Base-by-base conservation (phyloP, 2,797 vertebrate genomes). In the Denticeps clupeoides region DNA sequence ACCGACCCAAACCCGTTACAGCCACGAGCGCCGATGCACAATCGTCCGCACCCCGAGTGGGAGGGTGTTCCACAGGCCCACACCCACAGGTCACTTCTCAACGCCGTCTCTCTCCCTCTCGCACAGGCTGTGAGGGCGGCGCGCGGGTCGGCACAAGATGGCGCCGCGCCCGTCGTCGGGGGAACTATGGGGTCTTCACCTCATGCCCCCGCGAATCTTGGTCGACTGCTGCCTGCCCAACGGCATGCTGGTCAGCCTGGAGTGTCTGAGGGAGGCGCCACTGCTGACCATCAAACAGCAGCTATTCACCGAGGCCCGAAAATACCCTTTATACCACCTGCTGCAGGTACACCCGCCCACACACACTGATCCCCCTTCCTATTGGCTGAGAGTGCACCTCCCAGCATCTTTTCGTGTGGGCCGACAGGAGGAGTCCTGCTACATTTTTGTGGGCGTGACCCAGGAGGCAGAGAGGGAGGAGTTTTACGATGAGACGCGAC, bases 381-480 rank as follows among this genome's bases (percentile, higher is more conserved):
- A 19, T 2, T 19, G 18, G 19, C 24, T 25, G 2, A 25, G 7
- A 6, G 2, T 25, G 25, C 8, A 25, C 24, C 24, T 25, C 25
- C 62, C 62, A 60, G 7, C 37, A 15, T 24, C 8, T 15, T 10
- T n/a, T 21, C 40, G 13, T 64, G 11, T 62, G 53, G 47, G 49
- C 62, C 58, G 47, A 7, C 64, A 85, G 84, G 84, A 85, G 51
- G 84, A 85, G 61, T 83, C 82, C 0, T 79, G 76, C 31, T 87
- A 87, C 64, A 87, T 87, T 53, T 86, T 87, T 56, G 82, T 87
- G 49, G 82, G 84, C 3, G 83, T 87, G 56, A 87, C 82, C 4
- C 84, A 87, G 65, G 84, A 87, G 51, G 84, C 84, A 0, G 84
- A 87, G 50, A 61, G 83, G 47, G 84, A 87, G 66, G 83, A 86